Percentiles rank a stretch among this genome's conserved stretches.
These are phyloP conservation scores for human DNA, from an alignment of 2,113 vertebrate species.

Conservation along the genomic window DNA sequence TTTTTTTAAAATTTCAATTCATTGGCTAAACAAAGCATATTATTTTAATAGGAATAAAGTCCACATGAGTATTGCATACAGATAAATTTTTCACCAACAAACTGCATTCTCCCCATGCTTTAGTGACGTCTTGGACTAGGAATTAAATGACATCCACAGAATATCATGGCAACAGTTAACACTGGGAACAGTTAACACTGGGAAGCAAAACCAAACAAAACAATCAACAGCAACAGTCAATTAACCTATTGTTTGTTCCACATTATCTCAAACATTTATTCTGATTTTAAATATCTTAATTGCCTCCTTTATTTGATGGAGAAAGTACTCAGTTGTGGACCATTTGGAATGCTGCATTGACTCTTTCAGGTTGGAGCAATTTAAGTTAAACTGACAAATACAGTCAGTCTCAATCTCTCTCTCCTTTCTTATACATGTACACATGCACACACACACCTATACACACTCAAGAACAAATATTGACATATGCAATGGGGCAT, in stretches of 20 bases:
- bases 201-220: conserved; percentile 46
- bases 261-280: background rate
- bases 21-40: conserved; percentile 70
- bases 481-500: background rate
- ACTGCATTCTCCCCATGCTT: conserved; percentile 34
- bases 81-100: conserved; percentile 68
- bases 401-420: background rate
- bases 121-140: background rate
- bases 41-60: conserved; percentile 76
- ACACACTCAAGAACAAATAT: background rate
- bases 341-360: background rate
- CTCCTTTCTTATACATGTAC: background rate
- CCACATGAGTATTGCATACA: conserved; percentile 69
- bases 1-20: conserved; percentile 73
- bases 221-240: background rate
- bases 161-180: conserved; percentile 45
- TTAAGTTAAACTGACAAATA: background rate
- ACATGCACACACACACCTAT: background rate
- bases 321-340: background rate
- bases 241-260: conserved; percentile 11
- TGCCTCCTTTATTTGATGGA: background rate
- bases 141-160: conserved; percentile 43
- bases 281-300: conserved; percentile 12
- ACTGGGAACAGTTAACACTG: conserved; percentile 4
- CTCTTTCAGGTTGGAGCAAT: background rate